Percentiles rank a stretch among this genome's conserved stretches.
phyloP scores from a whole-genome alignment of 2,888 invertebrate species.

The Arenicola marina region DNA sequence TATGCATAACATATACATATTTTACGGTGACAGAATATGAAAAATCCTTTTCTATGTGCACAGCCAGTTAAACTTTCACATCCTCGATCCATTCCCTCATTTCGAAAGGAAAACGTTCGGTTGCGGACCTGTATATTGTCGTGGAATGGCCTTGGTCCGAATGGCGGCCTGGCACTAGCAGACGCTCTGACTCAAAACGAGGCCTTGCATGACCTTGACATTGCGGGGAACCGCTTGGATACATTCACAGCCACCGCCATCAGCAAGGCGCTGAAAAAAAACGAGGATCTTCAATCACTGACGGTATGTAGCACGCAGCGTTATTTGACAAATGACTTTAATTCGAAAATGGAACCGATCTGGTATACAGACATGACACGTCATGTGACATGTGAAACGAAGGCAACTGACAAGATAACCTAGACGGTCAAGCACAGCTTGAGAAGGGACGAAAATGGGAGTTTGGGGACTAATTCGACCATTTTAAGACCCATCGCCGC shows the following conservation, averaged over 20 bases:
- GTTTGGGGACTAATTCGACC: no score
- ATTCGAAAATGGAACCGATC: not conserved
- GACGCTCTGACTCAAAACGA: slow-evolving; percentile 54
- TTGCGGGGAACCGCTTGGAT: slow-evolving; percentile 56
- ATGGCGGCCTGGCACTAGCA: slow-evolving; percentile 55
- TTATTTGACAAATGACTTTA: not conserved
- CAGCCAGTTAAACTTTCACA: not conserved
- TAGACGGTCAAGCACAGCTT: no score
- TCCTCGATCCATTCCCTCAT: not conserved
- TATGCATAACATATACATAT: no score
- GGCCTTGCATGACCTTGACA: slow-evolving; percentile 51
- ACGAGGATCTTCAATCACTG: slow-evolving; percentile 50
- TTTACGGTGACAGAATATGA: not conserved
- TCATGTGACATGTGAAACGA: not conserved
- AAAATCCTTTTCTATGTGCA: not conserved
- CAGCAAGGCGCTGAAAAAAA: slow-evolving; percentile 49
- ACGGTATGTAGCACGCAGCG: slow-evolving; percentile 34
- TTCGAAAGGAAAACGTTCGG: slow-evolving; percentile 55
- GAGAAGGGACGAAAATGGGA: no score
- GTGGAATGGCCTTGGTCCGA: slow-evolving; percentile 59
- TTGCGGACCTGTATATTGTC: slow-evolving; percentile 53
- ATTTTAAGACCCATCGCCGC: no score
- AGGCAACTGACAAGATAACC: no score
- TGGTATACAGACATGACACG: not conserved
- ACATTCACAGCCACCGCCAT: slow-evolving; percentile 46